A percentile compares a stretch with the other conserved stretches of the same genome.
These are phyloP conservation scores for Ecdyonurus torrentis DNA, from an alignment of 2,888 invertebrate species.

Conservation along the genomic window DNA sequence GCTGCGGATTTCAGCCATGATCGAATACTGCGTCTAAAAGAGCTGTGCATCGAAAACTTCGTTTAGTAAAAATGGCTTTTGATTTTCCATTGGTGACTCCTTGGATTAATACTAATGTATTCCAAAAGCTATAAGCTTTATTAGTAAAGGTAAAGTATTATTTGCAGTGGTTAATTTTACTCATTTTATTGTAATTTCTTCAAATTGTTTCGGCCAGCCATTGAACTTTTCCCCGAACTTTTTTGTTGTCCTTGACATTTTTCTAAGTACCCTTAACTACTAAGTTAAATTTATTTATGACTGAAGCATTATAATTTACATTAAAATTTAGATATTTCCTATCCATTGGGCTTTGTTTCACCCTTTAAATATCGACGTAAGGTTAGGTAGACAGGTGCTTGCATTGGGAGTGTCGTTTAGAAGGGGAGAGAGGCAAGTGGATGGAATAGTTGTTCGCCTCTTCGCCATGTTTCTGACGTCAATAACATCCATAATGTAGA, in stretches of 20 bases:
- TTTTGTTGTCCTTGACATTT: conserved; percentile 2
- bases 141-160: neutral
- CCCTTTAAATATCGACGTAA: neutral
- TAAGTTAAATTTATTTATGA: neutral
- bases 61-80: neutral
- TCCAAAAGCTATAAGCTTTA: neutral
- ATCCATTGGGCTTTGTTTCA: neutral
- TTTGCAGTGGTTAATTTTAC: neutral
- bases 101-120: neutral
- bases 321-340: neutral
- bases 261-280: neutral
- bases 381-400: neutral
- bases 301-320: neutral
- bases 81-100: neutral
- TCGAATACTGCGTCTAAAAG: conserved; percentile 11
- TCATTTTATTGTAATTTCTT: neutral
- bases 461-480: neutral
- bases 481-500: neutral
- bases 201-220: neutral
- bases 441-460: neutral
- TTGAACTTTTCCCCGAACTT: neutral
- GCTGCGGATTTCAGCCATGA: conserved; percentile 15
- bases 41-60: neutral
- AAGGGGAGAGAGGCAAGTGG: neutral
- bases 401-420: neutral